Conservation (phyloP, 2,888 invertebrate genomes). For the Epinotia nisella region DNA sequence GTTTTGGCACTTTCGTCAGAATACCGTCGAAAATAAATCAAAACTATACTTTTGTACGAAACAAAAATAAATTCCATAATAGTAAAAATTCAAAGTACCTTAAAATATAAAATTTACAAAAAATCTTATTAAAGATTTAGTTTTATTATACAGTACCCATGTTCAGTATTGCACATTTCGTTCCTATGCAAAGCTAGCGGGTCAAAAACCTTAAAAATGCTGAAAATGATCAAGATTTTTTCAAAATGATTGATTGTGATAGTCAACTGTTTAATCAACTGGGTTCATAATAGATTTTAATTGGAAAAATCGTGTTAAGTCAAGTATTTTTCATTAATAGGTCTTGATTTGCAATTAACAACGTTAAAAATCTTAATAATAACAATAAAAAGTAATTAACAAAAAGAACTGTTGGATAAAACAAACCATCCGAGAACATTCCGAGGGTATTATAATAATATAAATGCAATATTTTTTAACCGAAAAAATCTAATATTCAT, state of each 20-base stretch:
- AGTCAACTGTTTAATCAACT: constrained; percentile 30
- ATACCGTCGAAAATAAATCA: constrained; percentile 37
- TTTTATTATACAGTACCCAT: constrained; percentile 70
- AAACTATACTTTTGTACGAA: constrained; percentile 44
- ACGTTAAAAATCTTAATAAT: constrained; percentile 83
- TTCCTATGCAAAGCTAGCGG: constrained; percentile 74
- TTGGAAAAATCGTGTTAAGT: constrained; percentile 41
- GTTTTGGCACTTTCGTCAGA: constrained; percentile 70
- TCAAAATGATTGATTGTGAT: constrained; percentile 29
- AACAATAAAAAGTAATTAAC: constrained; percentile 82
- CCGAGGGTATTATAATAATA: constrained; percentile 69
- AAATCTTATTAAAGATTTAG: constrained; percentile 68
- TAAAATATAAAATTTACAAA: constrained; percentile 67
- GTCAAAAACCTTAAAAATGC: constrained; percentile 49
- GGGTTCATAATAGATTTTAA: constrained; percentile 23
- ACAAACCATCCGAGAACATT: constrained; percentile 80
- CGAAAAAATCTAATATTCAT: constrained; percentile 69
- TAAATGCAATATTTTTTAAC: constrained; percentile 81
- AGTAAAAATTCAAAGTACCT: constrained; percentile 59
- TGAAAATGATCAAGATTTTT: constrained; percentile 26
- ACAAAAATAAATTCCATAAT: constrained; percentile 47
- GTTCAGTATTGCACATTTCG: constrained; percentile 77
- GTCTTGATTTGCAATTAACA: constrained; percentile 77
- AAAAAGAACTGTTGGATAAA: constrained; percentile 75
- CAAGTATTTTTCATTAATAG: constrained; percentile 59